phyloP scores from a whole-genome alignment of 1,140 invertebrate species.

The Paramacrobiotus metropolitanus region DNA sequence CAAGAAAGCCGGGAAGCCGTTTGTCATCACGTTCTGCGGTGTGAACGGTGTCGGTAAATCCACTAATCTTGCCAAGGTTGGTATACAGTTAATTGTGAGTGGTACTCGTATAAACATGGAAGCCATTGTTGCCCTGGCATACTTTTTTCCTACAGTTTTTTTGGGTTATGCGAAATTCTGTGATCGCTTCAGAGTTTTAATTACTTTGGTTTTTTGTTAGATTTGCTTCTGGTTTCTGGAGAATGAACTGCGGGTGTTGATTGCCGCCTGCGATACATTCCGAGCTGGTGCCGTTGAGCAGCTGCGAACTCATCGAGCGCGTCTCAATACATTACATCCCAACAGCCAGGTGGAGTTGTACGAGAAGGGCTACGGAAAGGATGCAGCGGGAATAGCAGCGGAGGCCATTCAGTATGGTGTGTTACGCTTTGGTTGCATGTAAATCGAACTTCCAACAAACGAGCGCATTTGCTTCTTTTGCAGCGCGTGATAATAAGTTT shows the following conservation, averaged over 20 bases:
- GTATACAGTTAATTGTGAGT: too few species aligned
- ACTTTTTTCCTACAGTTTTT: too few species aligned
- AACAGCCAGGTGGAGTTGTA: constrained; percentile 60
- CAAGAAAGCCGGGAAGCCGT: constrained; percentile 52
- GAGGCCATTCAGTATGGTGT: constrained; percentile 64
- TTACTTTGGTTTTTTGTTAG: constrained; percentile 19
- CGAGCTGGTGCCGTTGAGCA: constrained; percentile 96
- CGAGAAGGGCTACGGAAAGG: constrained; percentile 94
- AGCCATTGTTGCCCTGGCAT: too few species aligned
- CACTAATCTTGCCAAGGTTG: constrained; percentile 88
- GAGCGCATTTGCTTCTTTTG: constrained; percentile 4
- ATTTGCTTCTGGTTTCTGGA: constrained; percentile 99
- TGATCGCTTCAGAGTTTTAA: background rate
- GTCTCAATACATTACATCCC: constrained; percentile 81
- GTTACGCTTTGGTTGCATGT: background rate
- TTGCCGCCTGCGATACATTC: constrained; percentile 98
- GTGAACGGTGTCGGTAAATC: constrained; percentile 99
- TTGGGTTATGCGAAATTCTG: too few species aligned
- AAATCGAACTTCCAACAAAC: background rate
- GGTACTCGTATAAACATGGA: too few species aligned
- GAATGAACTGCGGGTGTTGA: constrained; percentile 81
- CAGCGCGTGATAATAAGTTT: constrained; percentile 45
- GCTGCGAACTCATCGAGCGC: constrained; percentile 72
- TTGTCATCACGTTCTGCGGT: constrained; percentile 90
- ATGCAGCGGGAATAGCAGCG: constrained; percentile 89